Evolutionary conservation across 2,888 invertebrate species (phyloP).

Genomic region (Drosophila sordidapex): DNA sequence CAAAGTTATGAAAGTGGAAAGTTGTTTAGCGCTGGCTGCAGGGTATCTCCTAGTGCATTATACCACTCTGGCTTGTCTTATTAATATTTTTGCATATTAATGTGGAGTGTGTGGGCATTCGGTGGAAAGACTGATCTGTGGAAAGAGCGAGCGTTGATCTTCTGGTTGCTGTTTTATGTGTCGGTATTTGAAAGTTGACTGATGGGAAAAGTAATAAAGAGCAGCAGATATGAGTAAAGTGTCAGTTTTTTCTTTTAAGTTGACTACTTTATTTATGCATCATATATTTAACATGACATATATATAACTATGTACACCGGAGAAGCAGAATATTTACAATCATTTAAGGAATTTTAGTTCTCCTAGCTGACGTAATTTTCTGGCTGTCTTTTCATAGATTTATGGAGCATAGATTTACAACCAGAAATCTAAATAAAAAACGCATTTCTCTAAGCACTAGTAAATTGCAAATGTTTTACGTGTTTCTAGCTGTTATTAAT

Average conservation of each 20-base stretch:
- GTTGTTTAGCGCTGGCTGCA: not conserved
- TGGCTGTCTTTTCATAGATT: not conserved
- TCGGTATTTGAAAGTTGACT: conserved; percentile 19
- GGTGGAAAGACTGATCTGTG: conserved; percentile 7
- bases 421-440: not conserved
- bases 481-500: not conserved
- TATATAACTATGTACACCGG: not conserved
- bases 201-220: conserved; percentile 20
- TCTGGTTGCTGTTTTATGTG: conserved; percentile 10
- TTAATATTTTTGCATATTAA: conserved; percentile 27
- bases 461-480: not conserved
- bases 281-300: conserved; percentile 1
- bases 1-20: not conserved
- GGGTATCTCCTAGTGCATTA: not conserved
- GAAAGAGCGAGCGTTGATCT: conserved; percentile 3
- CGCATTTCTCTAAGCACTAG: not conserved
- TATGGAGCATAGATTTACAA: not conserved
- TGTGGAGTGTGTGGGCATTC: conserved; percentile 26
- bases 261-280: conserved; percentile 5
- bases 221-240: conserved; percentile 1
- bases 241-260: conserved; percentile 6
- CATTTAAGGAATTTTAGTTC: not conserved
- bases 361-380: not conserved
- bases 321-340: not conserved
- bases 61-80: not conserved